Base-by-base conservation (phyloP, 1,140 invertebrate genomes). In the Bombus difficillimus region DNA sequence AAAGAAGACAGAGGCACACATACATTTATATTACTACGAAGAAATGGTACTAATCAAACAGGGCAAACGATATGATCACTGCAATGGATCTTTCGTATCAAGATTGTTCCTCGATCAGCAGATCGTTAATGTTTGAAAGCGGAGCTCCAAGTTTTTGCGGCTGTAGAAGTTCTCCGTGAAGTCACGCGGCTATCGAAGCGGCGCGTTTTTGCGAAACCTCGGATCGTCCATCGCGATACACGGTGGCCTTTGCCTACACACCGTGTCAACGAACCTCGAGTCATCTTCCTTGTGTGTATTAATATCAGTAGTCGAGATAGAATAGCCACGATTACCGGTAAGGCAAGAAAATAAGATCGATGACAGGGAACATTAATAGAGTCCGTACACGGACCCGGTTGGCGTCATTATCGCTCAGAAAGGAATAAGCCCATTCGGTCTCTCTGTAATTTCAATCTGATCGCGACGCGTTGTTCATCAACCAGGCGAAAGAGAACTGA, bases 361-460 rank as follows among this genome's bases (percentile, higher is more conserved):
- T 34, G 82, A 79, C 75, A 62, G 75, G 74, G 32, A 15, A n/a
- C 82, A 78, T 83, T 84, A 84, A 84, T 84, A 84, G 82, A 79
- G 74, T 47, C 43, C 13, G 68, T 81, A 81, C 53, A 81, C 79
- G 47, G 34, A 15, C 47, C 15, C 8, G 47, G 34, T 53, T 15
- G 15, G 34, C 47, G 41, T 82, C 80, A 74, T 82, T 74, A 74
- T 82, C 80, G 66, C 39, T 28, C 32, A 18, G 9, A 18, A 39
- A 59, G 37, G 57, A 57, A 82, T 59, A 53, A 22, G 69, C 62
- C 53, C 57, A 10, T 25, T 57, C 69, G n/a, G 10, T 32, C 64
- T 37, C 39, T 47, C 34, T 41, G 73, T 64, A 83, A 83, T 76
- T 76, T 83, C 41, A 37, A 76, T 75, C 41, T 28, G 59, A 83